phyloP scores from a whole-genome alignment of 2,797 vertebrate genomes.

The Psittacula echo region DNA sequence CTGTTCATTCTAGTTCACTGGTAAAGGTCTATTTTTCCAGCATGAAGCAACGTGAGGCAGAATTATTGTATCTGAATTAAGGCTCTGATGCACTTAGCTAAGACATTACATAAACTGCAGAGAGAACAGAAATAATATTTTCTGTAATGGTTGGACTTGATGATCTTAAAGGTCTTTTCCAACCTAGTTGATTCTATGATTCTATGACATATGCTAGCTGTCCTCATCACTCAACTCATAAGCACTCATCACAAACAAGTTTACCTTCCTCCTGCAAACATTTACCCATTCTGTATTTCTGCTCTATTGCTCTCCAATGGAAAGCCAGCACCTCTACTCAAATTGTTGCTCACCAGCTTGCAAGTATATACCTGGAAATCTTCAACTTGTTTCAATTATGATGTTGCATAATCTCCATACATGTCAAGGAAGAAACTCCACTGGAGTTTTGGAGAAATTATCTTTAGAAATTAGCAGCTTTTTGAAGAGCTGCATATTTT shows the following conservation, averaged over 20 bases:
- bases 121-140: neutral
- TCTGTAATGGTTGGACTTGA: neutral
- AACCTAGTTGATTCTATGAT: neutral
- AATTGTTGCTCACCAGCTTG: neutral
- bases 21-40: neutral
- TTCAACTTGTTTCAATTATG: neutral
- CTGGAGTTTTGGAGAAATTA: neutral
- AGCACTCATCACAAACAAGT: conserved; percentile 1
- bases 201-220: neutral
- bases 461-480: neutral
- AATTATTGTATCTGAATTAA: neutral
- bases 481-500: neutral
- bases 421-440: neutral
- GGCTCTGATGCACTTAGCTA: neutral
- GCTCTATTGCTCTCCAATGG: neutral
- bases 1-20: neutral
- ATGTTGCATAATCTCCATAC: neutral
- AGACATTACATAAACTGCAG: neutral
- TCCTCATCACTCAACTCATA: neutral
- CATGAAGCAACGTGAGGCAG: neutral
- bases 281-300: conserved; percentile 25
- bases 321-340: neutral
- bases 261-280: conserved; percentile 17
- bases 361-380: neutral
- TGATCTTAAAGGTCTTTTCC: neutral